These are phyloP conservation scores for Zhuqinia jingwanae DNA, from an alignment of 2,888 invertebrate genomes.

Conservation along the genomic window DNA sequence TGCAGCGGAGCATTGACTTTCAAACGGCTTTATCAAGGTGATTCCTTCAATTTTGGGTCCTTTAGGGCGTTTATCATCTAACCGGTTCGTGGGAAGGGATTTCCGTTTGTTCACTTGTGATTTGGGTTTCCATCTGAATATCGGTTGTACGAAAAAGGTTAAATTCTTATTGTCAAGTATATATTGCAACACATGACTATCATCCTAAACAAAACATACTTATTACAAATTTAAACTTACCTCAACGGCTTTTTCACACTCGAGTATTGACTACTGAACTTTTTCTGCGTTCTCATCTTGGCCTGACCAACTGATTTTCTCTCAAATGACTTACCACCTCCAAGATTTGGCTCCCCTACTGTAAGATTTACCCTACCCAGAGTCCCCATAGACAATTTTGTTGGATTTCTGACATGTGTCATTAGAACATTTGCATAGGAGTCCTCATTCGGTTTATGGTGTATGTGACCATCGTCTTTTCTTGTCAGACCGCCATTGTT, in stretches of 20 bases:
- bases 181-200: too few species aligned
- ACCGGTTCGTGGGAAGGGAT: not conserved
- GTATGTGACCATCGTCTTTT: too few species aligned
- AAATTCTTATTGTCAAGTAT: too few species aligned
- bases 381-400: too few species aligned
- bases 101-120: not conserved
- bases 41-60: slow-evolving; percentile 40
- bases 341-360: not conserved
- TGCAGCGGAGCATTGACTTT: too few species aligned
- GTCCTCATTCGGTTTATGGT: too few species aligned
- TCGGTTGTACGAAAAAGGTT: too few species aligned
- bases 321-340: not conserved
- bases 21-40: not conserved
- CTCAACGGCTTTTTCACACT: not conserved
- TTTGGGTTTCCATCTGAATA: too few species aligned
- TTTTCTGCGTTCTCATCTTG: not conserved
- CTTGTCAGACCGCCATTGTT: too few species aligned
- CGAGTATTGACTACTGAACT: not conserved
- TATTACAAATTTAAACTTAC: not conserved
- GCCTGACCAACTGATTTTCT: not conserved
- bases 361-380: not conserved
- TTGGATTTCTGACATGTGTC: too few species aligned
- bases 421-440: too few species aligned
- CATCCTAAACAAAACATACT: too few species aligned
- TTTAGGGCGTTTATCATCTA: not conserved